These are phyloP conservation scores for Heteronetta atricapilla DNA, from an alignment of 2,113 vertebrate genomes.

Conservation along the genomic window DNA sequence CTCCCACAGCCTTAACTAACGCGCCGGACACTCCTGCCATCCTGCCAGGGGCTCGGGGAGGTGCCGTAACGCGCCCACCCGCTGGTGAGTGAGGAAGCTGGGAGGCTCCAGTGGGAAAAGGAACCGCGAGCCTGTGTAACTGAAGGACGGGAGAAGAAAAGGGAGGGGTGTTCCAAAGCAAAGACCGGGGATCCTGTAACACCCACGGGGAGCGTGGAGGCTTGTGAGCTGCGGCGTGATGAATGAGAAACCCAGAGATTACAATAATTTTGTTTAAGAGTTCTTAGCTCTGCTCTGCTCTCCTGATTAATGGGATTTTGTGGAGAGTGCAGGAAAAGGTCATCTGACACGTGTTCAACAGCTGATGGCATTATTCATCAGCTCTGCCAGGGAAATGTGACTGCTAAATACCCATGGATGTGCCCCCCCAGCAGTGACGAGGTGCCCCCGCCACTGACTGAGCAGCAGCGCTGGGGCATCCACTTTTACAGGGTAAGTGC, in stretches of 20 bases:
- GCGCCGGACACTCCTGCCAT: fast-evolving
- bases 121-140: not conserved
- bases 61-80: not conserved
- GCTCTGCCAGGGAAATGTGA: constrained; percentile 7
- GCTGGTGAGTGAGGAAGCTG: fast-evolving
- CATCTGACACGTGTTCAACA: constrained; percentile 28
- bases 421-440: not conserved
- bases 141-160: not conserved
- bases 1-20: not conserved
- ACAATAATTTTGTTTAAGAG: constrained; percentile 58
- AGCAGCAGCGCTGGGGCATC: not conserved
- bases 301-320: constrained; percentile 62
- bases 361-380: constrained; percentile 22
- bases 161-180: not conserved
- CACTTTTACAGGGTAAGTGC: fast-evolving
- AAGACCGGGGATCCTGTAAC: not conserved
- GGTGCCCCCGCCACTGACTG: not conserved
- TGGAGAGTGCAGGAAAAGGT: constrained; percentile 49
- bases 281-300: constrained; percentile 39
- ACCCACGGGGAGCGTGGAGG: not conserved
- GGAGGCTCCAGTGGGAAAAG: not conserved
- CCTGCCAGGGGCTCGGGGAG: not conserved
- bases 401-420: not conserved
- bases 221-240: not conserved
- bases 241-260: constrained; percentile 38